These are phyloP conservation scores for Diabrotica undecimpunctata DNA, from an alignment of 1,140 invertebrate species.

Conservation along the genomic window DNA sequence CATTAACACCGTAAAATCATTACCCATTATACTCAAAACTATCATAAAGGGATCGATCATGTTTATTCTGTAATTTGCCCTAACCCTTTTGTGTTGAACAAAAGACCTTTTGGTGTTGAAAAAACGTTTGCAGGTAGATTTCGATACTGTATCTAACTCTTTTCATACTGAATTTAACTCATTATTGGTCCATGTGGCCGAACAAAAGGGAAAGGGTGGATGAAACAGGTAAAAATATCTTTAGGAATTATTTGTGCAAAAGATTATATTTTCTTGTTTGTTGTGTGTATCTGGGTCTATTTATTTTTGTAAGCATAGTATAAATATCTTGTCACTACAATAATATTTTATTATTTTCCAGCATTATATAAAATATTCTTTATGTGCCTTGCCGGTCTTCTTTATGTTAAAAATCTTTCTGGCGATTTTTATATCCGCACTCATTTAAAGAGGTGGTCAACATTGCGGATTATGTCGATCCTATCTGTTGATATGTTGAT, in stretches of 20 bases:
- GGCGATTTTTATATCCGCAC: too few relatives aligned
- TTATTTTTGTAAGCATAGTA: too few relatives aligned
- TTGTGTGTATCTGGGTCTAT: too few relatives aligned
- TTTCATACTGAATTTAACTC: conserved; percentile 19
- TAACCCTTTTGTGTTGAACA: conserved; percentile 16
- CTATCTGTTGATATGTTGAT: too few relatives aligned
- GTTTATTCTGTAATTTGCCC: conserved; percentile 19
- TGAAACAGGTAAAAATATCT: conserved; percentile 7
- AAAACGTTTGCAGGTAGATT: conserved; percentile 16
- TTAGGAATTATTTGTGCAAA: conserved; percentile 3
- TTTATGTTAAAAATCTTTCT: too few relatives aligned
- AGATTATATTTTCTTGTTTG: neutral
- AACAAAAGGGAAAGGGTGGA: neutral
- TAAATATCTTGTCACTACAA: too few relatives aligned
- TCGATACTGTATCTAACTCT: conserved; percentile 11
- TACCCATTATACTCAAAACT: conserved; percentile 16
- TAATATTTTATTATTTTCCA: too few relatives aligned
- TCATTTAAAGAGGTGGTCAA: too few relatives aligned
- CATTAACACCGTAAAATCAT: conserved; percentile 21
- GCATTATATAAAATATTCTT: too few relatives aligned
- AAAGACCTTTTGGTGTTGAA: conserved; percentile 7
- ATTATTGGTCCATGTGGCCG: conserved; percentile 11
- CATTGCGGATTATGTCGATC: too few relatives aligned
- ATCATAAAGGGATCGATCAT: conserved; percentile 20
- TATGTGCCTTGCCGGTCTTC: too few relatives aligned